These are phyloP conservation scores for Aromia moschata DNA, from an alignment of 2,888 invertebrate genomes.

Conservation along the genomic window DNA sequence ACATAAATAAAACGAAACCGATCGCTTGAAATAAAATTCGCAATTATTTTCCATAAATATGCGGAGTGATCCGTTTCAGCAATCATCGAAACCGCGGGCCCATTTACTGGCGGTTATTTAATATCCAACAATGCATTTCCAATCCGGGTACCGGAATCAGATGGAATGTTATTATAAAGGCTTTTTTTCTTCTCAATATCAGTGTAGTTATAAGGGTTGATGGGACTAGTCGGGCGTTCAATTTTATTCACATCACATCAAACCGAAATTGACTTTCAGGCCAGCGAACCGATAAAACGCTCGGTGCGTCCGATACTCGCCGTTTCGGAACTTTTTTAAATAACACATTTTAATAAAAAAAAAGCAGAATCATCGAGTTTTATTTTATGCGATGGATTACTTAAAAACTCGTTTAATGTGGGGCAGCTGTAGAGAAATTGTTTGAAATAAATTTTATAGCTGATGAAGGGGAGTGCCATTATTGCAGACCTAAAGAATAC, in stretches of 20 bases:
- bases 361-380: constrained; percentile 27
- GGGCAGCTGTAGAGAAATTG: too few relatives aligned
- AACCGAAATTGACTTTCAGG: constrained; percentile 62
- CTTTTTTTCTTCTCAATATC: constrained; percentile 41
- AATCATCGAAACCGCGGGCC: not conserved
- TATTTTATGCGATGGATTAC: constrained; percentile 8
- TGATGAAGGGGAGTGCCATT: too few relatives aligned
- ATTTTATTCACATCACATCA: constrained; percentile 63
- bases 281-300: constrained; percentile 61
- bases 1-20: too few relatives aligned
- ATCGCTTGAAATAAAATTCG: too few relatives aligned
- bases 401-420: not conserved
- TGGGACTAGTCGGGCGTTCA: constrained; percentile 57
- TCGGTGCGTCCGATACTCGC: constrained; percentile 33
- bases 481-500: too few relatives aligned
- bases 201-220: constrained; percentile 55
- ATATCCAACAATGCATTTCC: constrained; percentile 14
- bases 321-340: constrained; percentile 35
- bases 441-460: too few relatives aligned
- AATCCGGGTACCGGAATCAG: constrained; percentile 19
- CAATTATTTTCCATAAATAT: too few relatives aligned
- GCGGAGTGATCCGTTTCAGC: not conserved
- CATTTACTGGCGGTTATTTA: constrained; percentile 9
- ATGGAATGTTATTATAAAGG: constrained; percentile 35
- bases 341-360: constrained; percentile 36